Evolutionary conservation across 2,797 vertebrate genomes (phyloP), one percentile per base, ranked within the genome.

Genomic region (Oryzias dopingdopingensis): DNA sequence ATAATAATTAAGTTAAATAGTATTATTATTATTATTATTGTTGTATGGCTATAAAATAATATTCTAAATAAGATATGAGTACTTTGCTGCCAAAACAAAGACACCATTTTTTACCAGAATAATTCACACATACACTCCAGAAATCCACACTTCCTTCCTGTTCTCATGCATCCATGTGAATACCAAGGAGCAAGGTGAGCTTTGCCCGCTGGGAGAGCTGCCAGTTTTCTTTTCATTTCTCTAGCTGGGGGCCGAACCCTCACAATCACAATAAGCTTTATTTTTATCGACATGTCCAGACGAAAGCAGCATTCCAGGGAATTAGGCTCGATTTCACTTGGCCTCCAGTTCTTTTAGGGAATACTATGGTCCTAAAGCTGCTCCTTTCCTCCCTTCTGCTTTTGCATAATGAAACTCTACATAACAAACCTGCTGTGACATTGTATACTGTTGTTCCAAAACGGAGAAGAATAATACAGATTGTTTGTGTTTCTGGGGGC

Each of bases 261-360:
- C 82, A 74, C 85, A 86, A 88, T 90, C 84, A 86, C 88, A 90
- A 89, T 86, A 89, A 89, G 83, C 86, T 86, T 87, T 85, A 87
- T 89, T 87, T 90, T 88, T 88, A 90, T 87, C 80, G 70, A 81
- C 84, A 71, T 84, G 81, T 81, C 84, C 86, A 83, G 81, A 85
- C 85, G 86, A 89, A 90, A 87, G 84, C 67, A 17, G 85, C 87
- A 91, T 92, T 91, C 90, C 90, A 81, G 79, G 85, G 89, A 88
- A 90, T 91, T 91, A 91, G 88, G 87, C 85, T 91, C 89, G 74
- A 76, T 91, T 90, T 89, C 89, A 88, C 80, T 83, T 84, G 81
- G 84, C 89, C 88, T 85, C 80, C 77, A 86, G 89, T 88, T 81
- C 83, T 89, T 89, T 88, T 65, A 65, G 78, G 71, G 81, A 88